Base-by-base conservation (phyloP, 2,797 vertebrate genomes). In the Bovichtus diacanthus region DNA sequence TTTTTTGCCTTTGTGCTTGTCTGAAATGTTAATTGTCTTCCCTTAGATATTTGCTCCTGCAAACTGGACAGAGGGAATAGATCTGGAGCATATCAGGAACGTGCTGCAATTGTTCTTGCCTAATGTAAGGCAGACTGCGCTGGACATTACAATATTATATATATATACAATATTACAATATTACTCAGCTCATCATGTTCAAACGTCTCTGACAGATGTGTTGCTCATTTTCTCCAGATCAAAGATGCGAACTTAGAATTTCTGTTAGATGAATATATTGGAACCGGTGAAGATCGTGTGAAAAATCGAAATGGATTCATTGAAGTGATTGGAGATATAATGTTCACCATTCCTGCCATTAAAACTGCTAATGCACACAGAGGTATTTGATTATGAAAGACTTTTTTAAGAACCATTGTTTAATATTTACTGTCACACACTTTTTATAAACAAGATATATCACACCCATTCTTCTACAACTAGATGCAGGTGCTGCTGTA, bases 401-500 rank as follows among this genome's bases (percentile, higher is more conserved):
- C 1, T 11, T 6, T 19, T 12, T n/a, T 15, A 21, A 19, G 18
- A 74, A 47, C 6, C 2, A 21, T 15, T 34, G 0, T 54, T 70
- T 0, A 1, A 27, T n/a, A 39, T 25, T 46, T 36, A 4, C n/a
- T 34, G 3, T 55, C 9, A 21, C 36, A 69, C 9, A 58, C 5
- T 4, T 49, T n/a, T 63, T 3, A 76, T 27, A 44, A 74, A 44
- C 13, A 7, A 65, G 2, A n/a, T 15, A 18, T 29, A 34, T 50
- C 1, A 51, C 43, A 46, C 6, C 1, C 0, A 2, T 61, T 49
- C 71, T 7, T 82, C 19, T 25, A 13, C 50, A 8, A 49, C 1
- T 54, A 95, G 95, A 94, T 77, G 91, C 93, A 19, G 94, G 93
- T 0, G 92, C 91, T 3, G 90, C 95, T 6, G 94, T 97, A 11